These are phyloP conservation scores for Anorthoa munda DNA, from an alignment of 2,888 invertebrate genomes.

Conservation along the genomic window DNA sequence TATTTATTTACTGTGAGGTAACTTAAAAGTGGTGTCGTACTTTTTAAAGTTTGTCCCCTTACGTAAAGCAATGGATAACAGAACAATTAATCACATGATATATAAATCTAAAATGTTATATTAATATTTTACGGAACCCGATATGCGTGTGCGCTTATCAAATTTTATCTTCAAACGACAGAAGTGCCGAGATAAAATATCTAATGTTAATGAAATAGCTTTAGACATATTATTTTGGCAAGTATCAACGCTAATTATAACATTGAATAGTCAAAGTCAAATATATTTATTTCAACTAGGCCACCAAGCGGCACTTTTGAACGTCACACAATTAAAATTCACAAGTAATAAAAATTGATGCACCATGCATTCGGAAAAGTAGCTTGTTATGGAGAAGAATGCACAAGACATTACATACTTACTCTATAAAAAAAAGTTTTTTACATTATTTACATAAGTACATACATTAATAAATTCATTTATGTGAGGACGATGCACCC, in stretches of 20 bases:
- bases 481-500: too few relatives aligned
- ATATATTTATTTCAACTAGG: too few relatives aligned
- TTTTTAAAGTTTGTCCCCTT: background rate
- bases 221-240: constrained; percentile 27
- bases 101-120: background rate
- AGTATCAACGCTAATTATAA: constrained; percentile 16
- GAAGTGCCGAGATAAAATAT: constrained; percentile 46
- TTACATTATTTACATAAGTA: too few relatives aligned
- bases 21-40: background rate
- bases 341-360: too few relatives aligned
- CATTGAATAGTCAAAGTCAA: background rate
- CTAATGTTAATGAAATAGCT: constrained; percentile 43
- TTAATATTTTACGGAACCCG: constrained; percentile 20
- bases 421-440: too few relatives aligned
- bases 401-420: too few relatives aligned
- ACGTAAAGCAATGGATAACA: background rate
- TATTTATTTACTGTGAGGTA: background rate
- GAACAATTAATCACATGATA: too few relatives aligned
- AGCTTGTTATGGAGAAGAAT: too few relatives aligned
- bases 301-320: too few relatives aligned
- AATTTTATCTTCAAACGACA: constrained; percentile 46
- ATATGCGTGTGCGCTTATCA: constrained; percentile 17
- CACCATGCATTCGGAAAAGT: too few relatives aligned
- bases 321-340: too few relatives aligned
- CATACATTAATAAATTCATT: too few relatives aligned